Conservation (phyloP, 2,888 invertebrate species). For the Torymus texanus region DNA sequence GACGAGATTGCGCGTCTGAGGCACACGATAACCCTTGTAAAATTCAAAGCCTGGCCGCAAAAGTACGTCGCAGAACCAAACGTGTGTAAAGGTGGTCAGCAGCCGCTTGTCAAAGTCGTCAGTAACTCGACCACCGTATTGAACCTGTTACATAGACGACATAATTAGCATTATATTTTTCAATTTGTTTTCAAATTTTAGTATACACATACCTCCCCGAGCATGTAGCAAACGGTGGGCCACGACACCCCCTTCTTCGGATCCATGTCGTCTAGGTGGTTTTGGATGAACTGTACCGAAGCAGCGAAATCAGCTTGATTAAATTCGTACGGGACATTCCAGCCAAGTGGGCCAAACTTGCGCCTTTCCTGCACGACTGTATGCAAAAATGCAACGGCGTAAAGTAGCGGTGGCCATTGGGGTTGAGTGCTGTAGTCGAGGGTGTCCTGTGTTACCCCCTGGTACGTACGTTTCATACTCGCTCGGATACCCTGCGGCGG, state of each 20-base stretch:
- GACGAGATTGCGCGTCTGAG: slow-evolving; percentile 86
- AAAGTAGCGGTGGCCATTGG: slow-evolving; percentile 95
- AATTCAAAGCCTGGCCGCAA: slow-evolving; percentile 93
- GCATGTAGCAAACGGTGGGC: slow-evolving; percentile 98
- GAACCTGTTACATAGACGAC: slow-evolving; percentile 72
- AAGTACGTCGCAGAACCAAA: slow-evolving; percentile 95
- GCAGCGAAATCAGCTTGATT: slow-evolving; percentile 97
- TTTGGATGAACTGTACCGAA: slow-evolving; percentile 96
- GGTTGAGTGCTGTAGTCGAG: slow-evolving; percentile 92
- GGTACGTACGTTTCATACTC: slow-evolving; percentile 95
- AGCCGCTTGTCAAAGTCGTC: slow-evolving; percentile 97
- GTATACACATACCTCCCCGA: slow-evolving; percentile 85
- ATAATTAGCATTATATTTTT: not conserved
- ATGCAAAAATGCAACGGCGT: slow-evolving; percentile 95
- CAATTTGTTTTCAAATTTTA: not conserved
- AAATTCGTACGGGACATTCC: slow-evolving; percentile 98
- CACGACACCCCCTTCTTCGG: slow-evolving; percentile 97
- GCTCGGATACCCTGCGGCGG: slow-evolving; percentile 97
- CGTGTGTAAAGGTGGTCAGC: slow-evolving; percentile 93
- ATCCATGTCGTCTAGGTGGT: slow-evolving; percentile 97
- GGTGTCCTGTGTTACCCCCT: slow-evolving; percentile 91
- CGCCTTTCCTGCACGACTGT: slow-evolving; percentile 96
- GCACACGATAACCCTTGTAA: slow-evolving; percentile 94
- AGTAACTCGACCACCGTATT: slow-evolving; percentile 93
- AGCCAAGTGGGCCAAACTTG: slow-evolving; percentile 96